Base-by-base conservation (phyloP, 1,140 invertebrate genomes). In the Sycobia sp. region DNA sequence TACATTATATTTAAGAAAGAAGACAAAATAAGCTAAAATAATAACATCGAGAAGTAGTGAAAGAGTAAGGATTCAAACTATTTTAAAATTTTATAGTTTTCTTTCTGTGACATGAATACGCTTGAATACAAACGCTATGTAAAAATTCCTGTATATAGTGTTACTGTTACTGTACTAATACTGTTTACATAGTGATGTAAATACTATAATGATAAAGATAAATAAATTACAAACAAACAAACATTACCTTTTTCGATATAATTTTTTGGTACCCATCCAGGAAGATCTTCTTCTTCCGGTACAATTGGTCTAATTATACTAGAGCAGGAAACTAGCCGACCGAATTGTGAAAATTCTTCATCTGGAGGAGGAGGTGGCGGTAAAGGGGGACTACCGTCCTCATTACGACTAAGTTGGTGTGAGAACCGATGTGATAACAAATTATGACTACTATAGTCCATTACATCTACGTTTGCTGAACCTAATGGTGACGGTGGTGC, bases 231-330 rank as follows among this genome's bases (percentile, higher is more conserved):
- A 18, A 2, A 41, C 11, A 55, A 20, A 18, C 41, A 18, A n/a
- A 43, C 41, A 54, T 57, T 79, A 95, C 94, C 94, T 91, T 98
- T 98, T 79, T 98, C 95, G n/a, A 97, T 90, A 73, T 96, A 98
- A 82, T 93, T 94, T 73, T 96, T 95, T 25, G 96, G 96, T 44
- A 96, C 91, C 93, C 94, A 90, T 70, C 92, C 87, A 44, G 92
- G 91, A 36, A 94, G 76, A 80, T 94, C 91, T 69, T 92, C 90
- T 74, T 94, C 91, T 64, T 92, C 91, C 0, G 91, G 91, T 29
- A 94, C 91, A 65, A 94, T 93, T 1, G 91, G 89, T 79, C 90
- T 87, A 50, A 91, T 89, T 63, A 82, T 83, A 47, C 84, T 76
- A 60, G 76, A 73, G 39, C 80, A 71, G 77, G 67, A 76, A 3